A percentile compares a stretch with the other conserved stretches of the same genome.
Evolutionary conservation across 2,797 vertebrate genomes (phyloP).

Genomic region (Pantherophis vulpinus): DNA sequence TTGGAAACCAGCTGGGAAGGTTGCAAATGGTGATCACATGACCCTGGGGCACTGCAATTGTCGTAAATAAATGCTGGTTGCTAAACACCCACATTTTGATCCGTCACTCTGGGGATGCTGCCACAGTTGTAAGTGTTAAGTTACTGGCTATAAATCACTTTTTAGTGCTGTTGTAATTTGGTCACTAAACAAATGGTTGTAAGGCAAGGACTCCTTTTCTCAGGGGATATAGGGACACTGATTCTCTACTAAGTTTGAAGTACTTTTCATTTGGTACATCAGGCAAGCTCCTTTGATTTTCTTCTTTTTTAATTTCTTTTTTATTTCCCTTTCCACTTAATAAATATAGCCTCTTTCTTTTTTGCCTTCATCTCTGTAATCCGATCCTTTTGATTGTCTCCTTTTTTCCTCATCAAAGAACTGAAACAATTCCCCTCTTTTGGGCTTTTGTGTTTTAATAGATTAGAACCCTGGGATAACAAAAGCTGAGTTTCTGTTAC

Average conservation of each 20-base stretch:
- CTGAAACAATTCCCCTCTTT: constrained; percentile 3
- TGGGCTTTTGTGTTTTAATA: neutral
- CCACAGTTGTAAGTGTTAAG: neutral
- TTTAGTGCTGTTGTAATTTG: neutral
- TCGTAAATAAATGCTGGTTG: neutral
- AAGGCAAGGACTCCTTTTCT: neutral
- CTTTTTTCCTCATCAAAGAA: neutral
- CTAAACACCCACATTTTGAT: neutral
- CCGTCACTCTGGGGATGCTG: neutral
- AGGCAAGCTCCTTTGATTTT: constrained; percentile 4
- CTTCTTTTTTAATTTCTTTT: constrained; percentile 23
- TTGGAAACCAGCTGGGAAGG: neutral
- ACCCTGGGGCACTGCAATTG: neutral
- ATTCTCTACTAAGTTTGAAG: neutral
- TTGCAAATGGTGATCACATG: neutral
- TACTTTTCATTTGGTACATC: constrained; percentile 12
- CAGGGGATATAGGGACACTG: neutral
- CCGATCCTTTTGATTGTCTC: constrained; percentile 3
- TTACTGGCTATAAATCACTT: neutral
- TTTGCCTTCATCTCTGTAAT: neutral
- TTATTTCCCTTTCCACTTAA: neutral
- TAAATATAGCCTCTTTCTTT: neutral
- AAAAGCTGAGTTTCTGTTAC: neutral
- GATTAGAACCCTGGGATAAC: neutral
- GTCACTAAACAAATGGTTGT: neutral